Conservation (phyloP, 2,888 invertebrate species). For the Drosophila dives region DNA sequence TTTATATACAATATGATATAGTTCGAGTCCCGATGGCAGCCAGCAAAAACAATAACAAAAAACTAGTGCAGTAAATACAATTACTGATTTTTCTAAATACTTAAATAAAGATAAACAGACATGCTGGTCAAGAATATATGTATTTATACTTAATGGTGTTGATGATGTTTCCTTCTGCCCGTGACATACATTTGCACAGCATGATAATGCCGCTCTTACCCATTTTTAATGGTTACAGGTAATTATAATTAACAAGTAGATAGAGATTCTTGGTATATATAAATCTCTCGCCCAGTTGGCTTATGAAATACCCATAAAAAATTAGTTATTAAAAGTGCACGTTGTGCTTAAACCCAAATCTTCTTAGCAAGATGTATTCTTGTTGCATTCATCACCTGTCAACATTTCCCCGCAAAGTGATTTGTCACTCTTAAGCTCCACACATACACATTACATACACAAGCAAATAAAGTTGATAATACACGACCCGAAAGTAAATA, state of each 20-base stretch:
- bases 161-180: background rate
- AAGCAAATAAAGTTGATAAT: background rate
- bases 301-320: slow-evolving; percentile 1
- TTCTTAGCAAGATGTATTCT: slow-evolving; percentile 9
- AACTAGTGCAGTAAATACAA: background rate
- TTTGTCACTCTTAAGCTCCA: background rate
- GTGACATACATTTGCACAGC: background rate
- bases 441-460: background rate
- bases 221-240: background rate
- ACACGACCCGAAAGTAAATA: background rate
- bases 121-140: background rate
- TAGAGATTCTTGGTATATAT: slow-evolving; percentile 1
- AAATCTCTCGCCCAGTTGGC: background rate
- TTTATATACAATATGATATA: background rate
- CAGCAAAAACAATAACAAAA: background rate
- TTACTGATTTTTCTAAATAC: background rate
- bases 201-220: background rate
- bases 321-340: background rate
- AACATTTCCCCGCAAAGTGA: slow-evolving; percentile 2
- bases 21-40: background rate
- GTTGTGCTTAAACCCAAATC: slow-evolving; percentile 3
- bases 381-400: slow-evolving; percentile 27
- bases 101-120: background rate
- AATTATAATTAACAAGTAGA: slow-evolving; percentile 7
- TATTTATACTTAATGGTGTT: background rate